phyloP scores from a whole-genome alignment of 2,797 vertebrate genomes.

The Percopsis omiscomaycus region DNA sequence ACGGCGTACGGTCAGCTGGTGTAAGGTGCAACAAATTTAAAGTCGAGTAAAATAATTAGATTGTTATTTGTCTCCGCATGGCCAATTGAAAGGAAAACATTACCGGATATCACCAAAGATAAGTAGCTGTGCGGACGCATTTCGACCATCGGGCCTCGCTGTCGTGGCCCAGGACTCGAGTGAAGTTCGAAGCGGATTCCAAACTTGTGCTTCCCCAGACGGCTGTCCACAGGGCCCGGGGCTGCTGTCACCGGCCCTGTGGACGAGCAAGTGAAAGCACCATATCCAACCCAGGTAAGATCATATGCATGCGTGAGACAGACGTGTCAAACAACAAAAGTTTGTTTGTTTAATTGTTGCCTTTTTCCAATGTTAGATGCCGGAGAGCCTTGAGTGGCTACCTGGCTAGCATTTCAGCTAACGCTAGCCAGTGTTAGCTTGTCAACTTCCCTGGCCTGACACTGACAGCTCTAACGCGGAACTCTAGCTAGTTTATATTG shows the following conservation, averaged over 20 bases:
- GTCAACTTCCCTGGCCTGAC: conserved; percentile 63
- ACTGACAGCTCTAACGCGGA: conserved; percentile 41
- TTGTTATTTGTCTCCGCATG: neutral
- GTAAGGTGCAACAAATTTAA: conserved; percentile 47
- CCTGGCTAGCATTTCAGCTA: conserved; percentile 6
- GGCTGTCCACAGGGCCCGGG: conserved; percentile 70
- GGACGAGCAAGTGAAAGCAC: conserved; percentile 69
- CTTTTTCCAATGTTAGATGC: conserved; percentile 3
- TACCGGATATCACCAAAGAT: neutral
- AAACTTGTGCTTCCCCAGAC: conserved; percentile 73
- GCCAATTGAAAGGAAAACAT: neutral
- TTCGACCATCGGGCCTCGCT: conserved; percentile 58
- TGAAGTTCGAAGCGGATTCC: conserved; percentile 72
- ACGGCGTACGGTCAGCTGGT: conserved; percentile 23
- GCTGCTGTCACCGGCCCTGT: conserved; percentile 75
- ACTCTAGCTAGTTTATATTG: conserved; percentile 13
- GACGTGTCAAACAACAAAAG: neutral
- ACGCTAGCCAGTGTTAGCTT: conserved; percentile 50
- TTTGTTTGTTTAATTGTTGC: neutral
- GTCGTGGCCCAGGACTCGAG: conserved; percentile 74
- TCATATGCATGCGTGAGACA: fast-evolving
- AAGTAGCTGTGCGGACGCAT: conserved; percentile 1
- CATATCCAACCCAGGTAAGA: conserved; percentile 60
- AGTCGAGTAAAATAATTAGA: conserved; percentile 11
- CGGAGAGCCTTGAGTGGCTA: conserved; percentile 12